A percentile compares a stretch with the other conserved stretches of the same genome.
phyloP scores from a whole-genome alignment of 2,797 vertebrate species.

The Aldrovandia affinis region DNA sequence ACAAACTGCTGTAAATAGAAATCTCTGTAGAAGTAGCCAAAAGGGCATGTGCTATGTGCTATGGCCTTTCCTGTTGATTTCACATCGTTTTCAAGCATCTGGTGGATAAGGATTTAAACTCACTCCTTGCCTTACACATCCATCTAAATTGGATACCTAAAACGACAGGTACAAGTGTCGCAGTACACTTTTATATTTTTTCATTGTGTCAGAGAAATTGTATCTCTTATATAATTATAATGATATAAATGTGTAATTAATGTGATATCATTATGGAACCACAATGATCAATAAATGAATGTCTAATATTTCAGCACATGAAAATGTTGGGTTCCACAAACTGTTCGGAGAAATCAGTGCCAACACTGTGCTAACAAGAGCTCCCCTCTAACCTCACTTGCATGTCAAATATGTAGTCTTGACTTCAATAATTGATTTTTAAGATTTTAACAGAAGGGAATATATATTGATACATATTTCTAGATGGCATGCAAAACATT shows the following conservation, averaged over 20 bases:
- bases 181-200: slow-evolving; percentile 33
- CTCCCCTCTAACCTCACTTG: no score
- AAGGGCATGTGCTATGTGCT: slow-evolving; percentile 75
- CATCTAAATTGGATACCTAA: slow-evolving; percentile 35
- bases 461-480: no score
- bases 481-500: no score
- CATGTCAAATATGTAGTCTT: no score
- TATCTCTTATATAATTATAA: slow-evolving; percentile 1
- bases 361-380: background rate
- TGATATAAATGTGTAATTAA: slow-evolving; percentile 1
- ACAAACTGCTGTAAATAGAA: slow-evolving; percentile 74
- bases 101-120: slow-evolving; percentile 50
- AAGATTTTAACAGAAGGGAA: no score
- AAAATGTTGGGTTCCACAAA: no score
- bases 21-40: slow-evolving; percentile 75
- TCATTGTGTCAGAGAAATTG: slow-evolving; percentile 8
- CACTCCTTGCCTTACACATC: slow-evolving; percentile 29
- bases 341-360: background rate
- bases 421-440: no score
- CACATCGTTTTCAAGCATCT: slow-evolving; percentile 51
- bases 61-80: slow-evolving; percentile 60
- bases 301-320: background rate
- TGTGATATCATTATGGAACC: background rate
- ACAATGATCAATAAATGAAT: slow-evolving; percentile 1
- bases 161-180: slow-evolving; percentile 30